These are phyloP conservation scores for Chloroceryle inda DNA, from an alignment of 2,797 vertebrate genomes.

Conservation along the genomic window DNA sequence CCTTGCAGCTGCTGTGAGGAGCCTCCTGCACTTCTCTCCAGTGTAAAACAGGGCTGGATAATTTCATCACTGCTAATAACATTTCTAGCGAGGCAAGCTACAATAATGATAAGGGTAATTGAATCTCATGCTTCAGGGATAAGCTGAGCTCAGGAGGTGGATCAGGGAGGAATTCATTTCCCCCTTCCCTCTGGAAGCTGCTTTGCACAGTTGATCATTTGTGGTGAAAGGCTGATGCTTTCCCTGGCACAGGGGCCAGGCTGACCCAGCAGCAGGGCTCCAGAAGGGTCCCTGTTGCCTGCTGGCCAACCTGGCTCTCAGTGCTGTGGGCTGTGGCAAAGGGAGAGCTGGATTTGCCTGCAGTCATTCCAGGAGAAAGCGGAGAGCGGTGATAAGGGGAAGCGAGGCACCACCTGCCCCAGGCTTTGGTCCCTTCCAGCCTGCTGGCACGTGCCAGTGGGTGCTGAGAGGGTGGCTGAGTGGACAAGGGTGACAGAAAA, in stretches of 20 bases:
- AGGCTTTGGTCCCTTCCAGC: background rate
- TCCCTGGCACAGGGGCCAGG: background rate
- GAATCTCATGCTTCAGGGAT: conserved; percentile 64
- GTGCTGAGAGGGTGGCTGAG: fast-evolving
- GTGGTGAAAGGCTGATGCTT: background rate
- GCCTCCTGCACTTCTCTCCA: background rate
- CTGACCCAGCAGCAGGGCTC: background rate
- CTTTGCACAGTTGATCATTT: background rate
- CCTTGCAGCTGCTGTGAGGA: background rate
- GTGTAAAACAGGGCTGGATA: conserved; percentile 35
- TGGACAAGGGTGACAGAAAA: background rate
- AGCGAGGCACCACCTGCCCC: background rate
- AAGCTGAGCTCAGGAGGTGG: conserved; percentile 46
- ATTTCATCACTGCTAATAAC: conserved; percentile 66
- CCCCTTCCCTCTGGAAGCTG: background rate
- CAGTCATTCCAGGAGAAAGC: background rate
- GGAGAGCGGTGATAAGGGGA: background rate
- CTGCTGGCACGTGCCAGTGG: fast-evolving
- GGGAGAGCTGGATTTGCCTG: background rate
- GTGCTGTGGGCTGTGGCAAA: background rate
- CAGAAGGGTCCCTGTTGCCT: background rate
- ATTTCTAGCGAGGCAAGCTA: conserved; percentile 47
- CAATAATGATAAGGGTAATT: conserved; percentile 72
- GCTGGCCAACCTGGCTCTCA: background rate
- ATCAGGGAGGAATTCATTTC: conserved; percentile 36